Base-by-base conservation (phyloP, 2,113 vertebrate species). In the Chionomys nivalis region DNA sequence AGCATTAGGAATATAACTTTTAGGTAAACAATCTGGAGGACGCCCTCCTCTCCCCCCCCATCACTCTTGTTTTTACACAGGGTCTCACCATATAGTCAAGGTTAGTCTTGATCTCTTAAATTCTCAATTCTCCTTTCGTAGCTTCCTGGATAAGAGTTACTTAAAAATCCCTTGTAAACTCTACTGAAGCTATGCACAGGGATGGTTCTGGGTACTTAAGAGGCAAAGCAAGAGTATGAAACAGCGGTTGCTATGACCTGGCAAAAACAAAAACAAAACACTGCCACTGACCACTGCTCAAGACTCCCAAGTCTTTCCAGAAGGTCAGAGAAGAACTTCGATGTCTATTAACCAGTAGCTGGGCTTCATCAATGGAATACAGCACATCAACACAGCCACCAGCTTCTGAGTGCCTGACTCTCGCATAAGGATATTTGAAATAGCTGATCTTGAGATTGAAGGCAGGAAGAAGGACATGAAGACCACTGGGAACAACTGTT, bases 21-120 rank as follows among this genome's bases (percentile, higher is more conserved):
- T 70, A 87, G 82, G 44, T 63, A 42, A 87, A 83, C 3, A 47
- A 13, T 91, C 16, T 96, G 65, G 52, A 7, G 28, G 31, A 11
- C 0, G 5, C 5, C 17, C 33, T 12, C 8, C 8, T 42, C 12
- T 28, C 2, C 47, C 39, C 3, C 5, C 11, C 5, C 21, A 3
- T 7, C 21, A 10, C 8, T 12, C 5, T 12, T 12, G 39, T 52
- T 70, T 70, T 70, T 19, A 26, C 21, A 49, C 2, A 49, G n/a
- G 16, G 14, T 44, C 10, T 89, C 28, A 44, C 31, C 33, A 90
- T 8, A 10, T 49, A 52, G 14, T 14, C 24, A n/a, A n/a, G 28
- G 28, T 7, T 79, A 10, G 28, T 39, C 55, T 63, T 63, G 26
- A 76, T 13, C 33, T 63, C 36, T 42, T 66, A 14, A 63, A 47